Evolutionary conservation across 2,888 invertebrate genomes (phyloP).

Genomic region (Cerceris ruficornis): DNA sequence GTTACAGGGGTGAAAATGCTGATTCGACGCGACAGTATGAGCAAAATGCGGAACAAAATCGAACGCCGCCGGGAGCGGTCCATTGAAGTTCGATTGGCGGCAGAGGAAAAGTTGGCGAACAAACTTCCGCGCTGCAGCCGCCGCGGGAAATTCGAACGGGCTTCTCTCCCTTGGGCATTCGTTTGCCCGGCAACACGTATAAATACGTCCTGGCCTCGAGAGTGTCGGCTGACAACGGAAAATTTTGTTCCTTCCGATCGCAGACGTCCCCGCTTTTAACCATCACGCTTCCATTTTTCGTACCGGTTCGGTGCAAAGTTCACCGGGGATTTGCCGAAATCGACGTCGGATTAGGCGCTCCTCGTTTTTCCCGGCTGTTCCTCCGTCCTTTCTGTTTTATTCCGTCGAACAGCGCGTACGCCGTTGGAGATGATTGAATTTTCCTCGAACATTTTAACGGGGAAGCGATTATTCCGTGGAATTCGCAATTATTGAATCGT

Average conservation of each 20-base stretch:
- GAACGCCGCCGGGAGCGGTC: conserved; percentile 1
- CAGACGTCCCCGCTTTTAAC: conserved; percentile 17
- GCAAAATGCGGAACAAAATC: background rate
- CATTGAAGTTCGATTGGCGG: conserved; percentile 16
- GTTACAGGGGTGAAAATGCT: too few species aligned
- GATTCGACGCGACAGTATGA: background rate
- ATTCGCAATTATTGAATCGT: too few species aligned
- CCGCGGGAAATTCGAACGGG: background rate
- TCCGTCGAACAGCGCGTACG: background rate
- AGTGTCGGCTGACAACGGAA: conserved; percentile 18
- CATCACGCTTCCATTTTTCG: background rate
- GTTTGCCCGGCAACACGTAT: conserved; percentile 9
- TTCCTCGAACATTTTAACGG: too few species aligned
- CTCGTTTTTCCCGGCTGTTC: background rate
- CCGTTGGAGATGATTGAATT: background rate
- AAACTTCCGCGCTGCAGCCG: conserved; percentile 4
- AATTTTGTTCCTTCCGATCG: conserved; percentile 14
- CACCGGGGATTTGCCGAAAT: background rate
- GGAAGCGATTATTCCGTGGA: too few species aligned
- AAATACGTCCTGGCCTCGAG: conserved; percentile 12
- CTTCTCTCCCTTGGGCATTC: conserved; percentile 15
- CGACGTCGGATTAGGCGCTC: background rate
- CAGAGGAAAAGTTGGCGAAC: conserved; percentile 7
- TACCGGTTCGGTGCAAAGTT: background rate
- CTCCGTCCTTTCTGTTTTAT: background rate